Evolutionary conservation across 1,140 invertebrate genomes (phyloP).

Genomic region (Drosophila cardini): DNA sequence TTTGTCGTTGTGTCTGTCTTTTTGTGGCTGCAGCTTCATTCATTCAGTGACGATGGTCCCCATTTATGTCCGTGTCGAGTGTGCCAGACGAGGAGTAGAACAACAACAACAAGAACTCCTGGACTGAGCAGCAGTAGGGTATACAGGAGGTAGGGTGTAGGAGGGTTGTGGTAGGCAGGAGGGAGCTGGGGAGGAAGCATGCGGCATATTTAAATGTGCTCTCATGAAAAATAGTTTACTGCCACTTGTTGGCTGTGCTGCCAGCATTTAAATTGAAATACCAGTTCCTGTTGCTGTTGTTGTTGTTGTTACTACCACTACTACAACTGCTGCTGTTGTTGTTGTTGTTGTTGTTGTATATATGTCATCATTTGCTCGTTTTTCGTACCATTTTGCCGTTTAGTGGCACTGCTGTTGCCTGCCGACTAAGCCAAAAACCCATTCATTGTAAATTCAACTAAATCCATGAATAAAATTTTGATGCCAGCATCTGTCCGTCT

Average conservation of each 20-base stretch:
- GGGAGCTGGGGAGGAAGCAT: background rate
- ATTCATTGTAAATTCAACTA: constrained; percentile 82
- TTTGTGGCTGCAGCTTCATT: constrained; percentile 45
- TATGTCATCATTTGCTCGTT: constrained; percentile 79
- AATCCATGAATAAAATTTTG: constrained; percentile 82
- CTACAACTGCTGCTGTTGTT: constrained; percentile 30
- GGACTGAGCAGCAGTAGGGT: background rate
- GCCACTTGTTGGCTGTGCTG: constrained; percentile 71
- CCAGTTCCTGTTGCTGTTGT: constrained; percentile 40
- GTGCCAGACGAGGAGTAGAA: constrained; percentile 41
- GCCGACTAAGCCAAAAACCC: constrained; percentile 70
- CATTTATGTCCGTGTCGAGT: constrained; percentile 63
- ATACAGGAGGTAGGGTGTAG: too few relatives aligned
- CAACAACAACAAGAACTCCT: constrained; percentile 33
- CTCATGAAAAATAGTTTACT: constrained; percentile 59
- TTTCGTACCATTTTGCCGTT: constrained; percentile 61
- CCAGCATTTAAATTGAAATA: constrained; percentile 75
- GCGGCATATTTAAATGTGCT: constrained; percentile 50
- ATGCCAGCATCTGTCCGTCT: constrained; percentile 29
- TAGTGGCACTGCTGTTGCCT: constrained; percentile 31
- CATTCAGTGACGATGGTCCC: constrained; percentile 48
- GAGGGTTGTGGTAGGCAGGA: too few relatives aligned
- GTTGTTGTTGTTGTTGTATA: constrained; percentile 38
- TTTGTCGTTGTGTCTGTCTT: constrained; percentile 21
- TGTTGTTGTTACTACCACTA: constrained; percentile 20